A percentile compares a stretch with the other conserved stretches of the same genome.
phyloP scores from a whole-genome alignment of 2,797 vertebrate genomes.

The Pampus argenteus region DNA sequence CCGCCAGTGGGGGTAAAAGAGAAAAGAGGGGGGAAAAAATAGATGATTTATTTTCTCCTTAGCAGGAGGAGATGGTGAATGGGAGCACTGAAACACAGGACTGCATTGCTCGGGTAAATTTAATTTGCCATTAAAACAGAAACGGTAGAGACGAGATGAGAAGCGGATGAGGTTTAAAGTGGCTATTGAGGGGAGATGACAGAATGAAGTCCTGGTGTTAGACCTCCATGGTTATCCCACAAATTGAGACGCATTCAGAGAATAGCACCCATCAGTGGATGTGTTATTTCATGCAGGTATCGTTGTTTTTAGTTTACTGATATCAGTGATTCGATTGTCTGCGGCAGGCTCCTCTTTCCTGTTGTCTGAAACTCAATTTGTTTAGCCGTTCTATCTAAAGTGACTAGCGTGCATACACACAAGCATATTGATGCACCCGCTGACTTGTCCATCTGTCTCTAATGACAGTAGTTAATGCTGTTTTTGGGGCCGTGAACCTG shows the following conservation, averaged over 20 bases:
- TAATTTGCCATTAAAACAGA: slow-evolving; percentile 46
- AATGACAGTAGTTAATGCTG: slow-evolving; percentile 30
- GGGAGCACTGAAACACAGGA: slow-evolving; percentile 1
- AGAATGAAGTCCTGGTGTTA: slow-evolving; percentile 14
- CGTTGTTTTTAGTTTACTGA: slow-evolving; percentile 15
- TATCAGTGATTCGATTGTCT: slow-evolving; percentile 23
- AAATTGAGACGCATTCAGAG: slow-evolving; percentile 36
- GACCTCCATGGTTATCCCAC: slow-evolving; percentile 47
- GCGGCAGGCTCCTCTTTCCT: slow-evolving; percentile 17
- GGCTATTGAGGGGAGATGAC: slow-evolving; percentile 45
- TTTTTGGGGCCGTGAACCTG: slow-evolving; percentile 12
- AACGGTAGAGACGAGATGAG: slow-evolving; percentile 26
- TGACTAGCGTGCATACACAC: slow-evolving; percentile 23
- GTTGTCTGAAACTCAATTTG: slow-evolving; percentile 39
- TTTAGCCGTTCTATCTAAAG: slow-evolving; percentile 54
- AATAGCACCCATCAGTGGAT: slow-evolving; percentile 31
- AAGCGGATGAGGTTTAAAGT: slow-evolving; percentile 50
- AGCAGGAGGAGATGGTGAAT: slow-evolving; percentile 9
- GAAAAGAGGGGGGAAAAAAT: not conserved
- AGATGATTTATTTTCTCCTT: slow-evolving; percentile 11
- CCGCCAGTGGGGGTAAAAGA: slow-evolving; percentile 16
- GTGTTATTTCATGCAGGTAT: slow-evolving; percentile 43
- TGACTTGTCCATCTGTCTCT: slow-evolving; percentile 25
- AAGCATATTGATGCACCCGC: slow-evolving; percentile 10
- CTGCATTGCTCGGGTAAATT: slow-evolving; percentile 50